A percentile compares a stretch with the other conserved stretches of the same genome.
Evolutionary conservation across 2,888 invertebrate species (phyloP).

Genomic region (Lysandra coridon): DNA sequence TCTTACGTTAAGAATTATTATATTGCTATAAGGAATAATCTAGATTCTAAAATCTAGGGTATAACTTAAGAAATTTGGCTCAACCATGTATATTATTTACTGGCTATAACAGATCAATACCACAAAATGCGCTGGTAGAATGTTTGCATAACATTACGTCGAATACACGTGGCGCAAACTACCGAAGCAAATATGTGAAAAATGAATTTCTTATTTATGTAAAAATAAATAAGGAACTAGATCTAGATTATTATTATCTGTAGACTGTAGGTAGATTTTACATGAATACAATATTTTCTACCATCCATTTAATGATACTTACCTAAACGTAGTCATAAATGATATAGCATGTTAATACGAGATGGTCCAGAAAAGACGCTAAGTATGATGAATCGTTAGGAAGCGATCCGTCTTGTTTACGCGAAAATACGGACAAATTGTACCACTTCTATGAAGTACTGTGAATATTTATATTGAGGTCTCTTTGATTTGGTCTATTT

Average conservation of each 20-base stretch:
- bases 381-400: slow-evolving; percentile 50
- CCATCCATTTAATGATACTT: not conserved
- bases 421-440: slow-evolving; percentile 45
- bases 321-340: slow-evolving; percentile 9
- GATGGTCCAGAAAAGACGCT: slow-evolving; percentile 36
- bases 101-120: not conserved
- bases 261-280: no score
- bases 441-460: slow-evolving; percentile 34
- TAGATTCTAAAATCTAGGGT: not conserved
- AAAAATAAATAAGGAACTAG: no score
- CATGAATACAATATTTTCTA: no score
- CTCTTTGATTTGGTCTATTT: not conserved
- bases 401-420: slow-evolving; percentile 54
- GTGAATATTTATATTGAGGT: not conserved
- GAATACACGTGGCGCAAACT: not conserved
- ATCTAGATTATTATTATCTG: no score
- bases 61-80: not conserved
- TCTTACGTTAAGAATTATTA: no score
- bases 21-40: not conserved
- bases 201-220: no score
- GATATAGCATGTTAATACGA: slow-evolving; percentile 30
- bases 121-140: not conserved
- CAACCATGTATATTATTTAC: not conserved
- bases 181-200: not conserved
- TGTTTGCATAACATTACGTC: slow-evolving; percentile 4